Evolutionary conservation across 2,797 vertebrate species (phyloP).

Genomic region (Atherinosoma microstoma): DNA sequence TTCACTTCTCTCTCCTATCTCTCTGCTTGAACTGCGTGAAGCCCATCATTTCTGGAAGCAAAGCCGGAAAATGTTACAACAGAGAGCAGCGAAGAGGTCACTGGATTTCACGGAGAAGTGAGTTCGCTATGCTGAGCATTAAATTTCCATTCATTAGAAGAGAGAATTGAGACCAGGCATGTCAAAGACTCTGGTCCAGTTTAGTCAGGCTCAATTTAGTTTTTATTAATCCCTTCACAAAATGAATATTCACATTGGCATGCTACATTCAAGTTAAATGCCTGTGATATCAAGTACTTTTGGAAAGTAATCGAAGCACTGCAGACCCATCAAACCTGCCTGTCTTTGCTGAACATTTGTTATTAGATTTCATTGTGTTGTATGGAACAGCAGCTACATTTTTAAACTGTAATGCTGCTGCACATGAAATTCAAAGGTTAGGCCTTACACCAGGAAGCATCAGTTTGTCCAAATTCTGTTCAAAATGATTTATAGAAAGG

Average conservation of each 20-base stretch:
- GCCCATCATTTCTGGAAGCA: slow-evolving; percentile 45
- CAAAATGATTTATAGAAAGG: background rate
- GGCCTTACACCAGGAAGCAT: background rate
- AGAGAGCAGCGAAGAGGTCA: slow-evolving; percentile 47
- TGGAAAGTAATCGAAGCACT: background rate
- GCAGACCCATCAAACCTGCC: background rate
- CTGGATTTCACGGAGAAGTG: slow-evolving; percentile 57
- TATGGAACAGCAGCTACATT: background rate
- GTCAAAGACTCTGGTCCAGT: slow-evolving; percentile 56
- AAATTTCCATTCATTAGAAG: slow-evolving; percentile 68
- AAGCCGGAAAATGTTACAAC: slow-evolving; percentile 31
- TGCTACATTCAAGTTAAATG: slow-evolving; percentile 22
- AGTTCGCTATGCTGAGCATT: slow-evolving; percentile 53
- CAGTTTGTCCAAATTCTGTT: background rate
- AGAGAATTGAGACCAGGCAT: slow-evolving; percentile 46
- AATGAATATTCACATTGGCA: slow-evolving; percentile 60
- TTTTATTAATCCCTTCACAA: slow-evolving; percentile 51
- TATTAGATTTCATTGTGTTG: background rate
- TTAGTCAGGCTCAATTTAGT: slow-evolving; percentile 69
- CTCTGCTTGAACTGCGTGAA: slow-evolving; percentile 31
- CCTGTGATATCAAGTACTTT: slow-evolving; percentile 14
- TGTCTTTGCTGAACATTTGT: background rate
- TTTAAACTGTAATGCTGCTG: background rate
- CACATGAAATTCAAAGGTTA: accelerated
- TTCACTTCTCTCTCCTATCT: slow-evolving; percentile 26